Evolutionary conservation across 2,888 invertebrate species (phyloP), one percentile per base, ranked within the genome.

Genomic region (Choreutis nemorana): DNA sequence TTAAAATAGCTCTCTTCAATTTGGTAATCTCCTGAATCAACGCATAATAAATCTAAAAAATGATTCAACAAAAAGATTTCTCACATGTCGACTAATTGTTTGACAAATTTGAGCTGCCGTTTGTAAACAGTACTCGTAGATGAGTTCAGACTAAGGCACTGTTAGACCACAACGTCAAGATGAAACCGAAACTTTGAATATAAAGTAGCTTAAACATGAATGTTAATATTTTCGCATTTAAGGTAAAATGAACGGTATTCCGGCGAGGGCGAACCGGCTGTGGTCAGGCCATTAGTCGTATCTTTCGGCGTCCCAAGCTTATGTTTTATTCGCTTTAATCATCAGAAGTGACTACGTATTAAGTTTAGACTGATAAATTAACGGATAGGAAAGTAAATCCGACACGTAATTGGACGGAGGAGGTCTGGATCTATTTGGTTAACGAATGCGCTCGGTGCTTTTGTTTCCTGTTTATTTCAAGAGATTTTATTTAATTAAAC

Each of bases 271-370:
- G 30, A 33, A 35, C 26, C 32, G 39, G 41, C 37, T 45, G n/a
- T 40, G 40, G 38, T 40, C 41, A 30, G 28, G 32, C 29, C 15
- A 18, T 18, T 5, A 11, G 26, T 16, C 24, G 29, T 29, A 10
- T 29, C 14, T n/a, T n/a, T n/a, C n/a, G n/a, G n/a, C n/a, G 32
- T 28, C 34, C 37, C 34, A 23, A 34, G 37, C 45, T 53, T 49
- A 58, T 56, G 45, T 55, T 57, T 55, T 52, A 54, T 59, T 54
- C 50, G 39, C 48, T 55, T 48, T 55, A 48, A 54, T 50, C 45
- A 46, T 27, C 35, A 40, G 32, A 40, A 51, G 42, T 47, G 44
- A 42, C 45, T 50, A 50, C 55, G 54, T 55, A 61, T 59, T 59
- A 51, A 45, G 48, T 55, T 52, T 49, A 47, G 40, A 42, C 44